Base-by-base conservation (phyloP, 2,113 vertebrate species). In the Cebus imitator region DNA sequence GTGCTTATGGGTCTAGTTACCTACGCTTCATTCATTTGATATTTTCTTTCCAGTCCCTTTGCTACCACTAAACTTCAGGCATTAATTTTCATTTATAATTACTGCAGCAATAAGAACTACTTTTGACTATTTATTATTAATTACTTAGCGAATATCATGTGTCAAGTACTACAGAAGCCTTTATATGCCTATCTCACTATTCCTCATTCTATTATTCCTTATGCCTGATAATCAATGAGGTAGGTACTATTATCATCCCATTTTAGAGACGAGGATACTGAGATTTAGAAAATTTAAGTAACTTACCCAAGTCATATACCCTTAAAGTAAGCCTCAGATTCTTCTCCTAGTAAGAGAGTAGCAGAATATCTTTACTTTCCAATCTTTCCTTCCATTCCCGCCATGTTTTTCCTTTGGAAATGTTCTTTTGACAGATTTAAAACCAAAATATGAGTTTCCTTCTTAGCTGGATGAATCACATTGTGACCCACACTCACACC, bases 1-100 rank as follows among this genome's bases (percentile, higher is more conserved):
- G 58, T 20, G 43, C 76, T 81, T 55, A 43, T 0, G 5, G 66
- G 17, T 76, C 45, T 81, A 25, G 8, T 55, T 68, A 81, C 27
- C 21, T n/a, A 45, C 11, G 61, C 55, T 93, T 82, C 80, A 70
- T 30, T 90, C 64, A 55, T 48, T 52, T 70, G 4, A 52, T 48
- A 57, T 68, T 85, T 90, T 55, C 50, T 61, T 64, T 64, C 85
- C 50, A 58, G n/a, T 83, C 27, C n/a, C 48, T 95, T 83, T 93
- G 86, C 55, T 87, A 91, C 32, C 79, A 95, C 45, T 76, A 18
- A 86, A 96, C 18, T 89, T 95, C 16, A 68, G 66, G 23, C 55
- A 88, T 52, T 91, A 66, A 96, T 94, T 95, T 97, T 91, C 86
- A 93, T 11, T 70, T 35, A 90, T 66, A 17, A 91, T 90, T 52